These are phyloP conservation scores for Clarias fuscus DNA, from an alignment of 2,797 vertebrate species.

Conservation along the genomic window DNA sequence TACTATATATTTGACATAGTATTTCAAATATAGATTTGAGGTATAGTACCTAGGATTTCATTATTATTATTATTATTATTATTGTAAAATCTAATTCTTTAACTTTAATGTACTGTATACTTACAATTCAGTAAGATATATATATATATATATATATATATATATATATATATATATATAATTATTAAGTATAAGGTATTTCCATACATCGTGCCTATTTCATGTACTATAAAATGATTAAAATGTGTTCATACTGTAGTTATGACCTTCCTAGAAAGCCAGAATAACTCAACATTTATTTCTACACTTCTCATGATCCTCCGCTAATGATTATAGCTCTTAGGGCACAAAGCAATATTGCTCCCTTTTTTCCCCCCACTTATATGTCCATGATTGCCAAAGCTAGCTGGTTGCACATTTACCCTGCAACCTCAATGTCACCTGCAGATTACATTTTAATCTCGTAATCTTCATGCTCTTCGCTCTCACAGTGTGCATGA, in stretches of 20 bases:
- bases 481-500: neutral
- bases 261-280: neutral
- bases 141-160: too few relatives aligned
- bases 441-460: constrained; percentile 17
- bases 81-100: too few relatives aligned
- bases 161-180: too few relatives aligned
- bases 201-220: neutral
- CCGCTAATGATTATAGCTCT: neutral
- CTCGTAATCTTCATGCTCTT: constrained; percentile 26
- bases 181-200: neutral
- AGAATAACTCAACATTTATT: neutral
- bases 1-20: too few relatives aligned
- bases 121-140: too few relatives aligned
- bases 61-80: too few relatives aligned
- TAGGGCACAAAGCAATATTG: neutral
- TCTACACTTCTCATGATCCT: neutral
- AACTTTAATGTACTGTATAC: too few relatives aligned
- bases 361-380: neutral
- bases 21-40: too few relatives aligned
- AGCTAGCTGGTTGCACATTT: neutral
- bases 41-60: too few relatives aligned
- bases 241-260: neutral
- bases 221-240: neutral
- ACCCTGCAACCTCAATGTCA: constrained; percentile 1
- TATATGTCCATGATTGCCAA: neutral